A percentile compares a stretch with the other conserved stretches of the same genome.
These are phyloP conservation scores for Oncorhynchus masou DNA, from an alignment of 2,113 vertebrate species.

Conservation along the genomic window DNA sequence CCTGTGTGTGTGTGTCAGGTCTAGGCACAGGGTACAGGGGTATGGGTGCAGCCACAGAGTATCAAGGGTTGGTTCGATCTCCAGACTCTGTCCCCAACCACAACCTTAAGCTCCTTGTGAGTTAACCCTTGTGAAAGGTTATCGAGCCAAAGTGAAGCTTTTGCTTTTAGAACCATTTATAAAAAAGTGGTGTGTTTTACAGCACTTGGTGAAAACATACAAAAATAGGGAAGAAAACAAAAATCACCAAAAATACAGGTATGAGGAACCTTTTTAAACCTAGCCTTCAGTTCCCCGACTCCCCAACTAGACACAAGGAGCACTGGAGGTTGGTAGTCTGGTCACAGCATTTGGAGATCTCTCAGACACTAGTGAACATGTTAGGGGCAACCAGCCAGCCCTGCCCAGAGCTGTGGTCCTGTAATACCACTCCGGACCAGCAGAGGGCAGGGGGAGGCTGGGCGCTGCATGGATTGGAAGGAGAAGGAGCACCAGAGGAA, in stretches of 20 bases:
- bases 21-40: constrained; percentile 51
- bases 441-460: constrained; percentile 64
- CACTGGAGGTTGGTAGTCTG: constrained; percentile 22
- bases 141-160: neutral
- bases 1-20: neutral
- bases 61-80: constrained; percentile 46
- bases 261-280: neutral
- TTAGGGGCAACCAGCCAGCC: constrained; percentile 59
- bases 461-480: constrained; percentile 79
- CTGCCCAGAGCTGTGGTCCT: constrained; percentile 23
- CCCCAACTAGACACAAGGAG: constrained; percentile 6
- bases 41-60: constrained; percentile 54
- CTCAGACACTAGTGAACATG: constrained; percentile 50
- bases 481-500: constrained; percentile 66
- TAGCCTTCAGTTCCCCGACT: neutral
- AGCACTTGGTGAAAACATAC: neutral
- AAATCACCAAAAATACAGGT: too few relatives aligned
- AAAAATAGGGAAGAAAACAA: neutral
- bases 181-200: too few relatives aligned
- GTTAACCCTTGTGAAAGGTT: neutral
- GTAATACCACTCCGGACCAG: constrained; percentile 48
- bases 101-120: constrained; percentile 1
- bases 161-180: neutral
- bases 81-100: constrained; percentile 54
- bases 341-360: constrained; percentile 60